phyloP scores from a whole-genome alignment of 2,797 vertebrate species.

The Percopsis omiscomaycus region DNA sequence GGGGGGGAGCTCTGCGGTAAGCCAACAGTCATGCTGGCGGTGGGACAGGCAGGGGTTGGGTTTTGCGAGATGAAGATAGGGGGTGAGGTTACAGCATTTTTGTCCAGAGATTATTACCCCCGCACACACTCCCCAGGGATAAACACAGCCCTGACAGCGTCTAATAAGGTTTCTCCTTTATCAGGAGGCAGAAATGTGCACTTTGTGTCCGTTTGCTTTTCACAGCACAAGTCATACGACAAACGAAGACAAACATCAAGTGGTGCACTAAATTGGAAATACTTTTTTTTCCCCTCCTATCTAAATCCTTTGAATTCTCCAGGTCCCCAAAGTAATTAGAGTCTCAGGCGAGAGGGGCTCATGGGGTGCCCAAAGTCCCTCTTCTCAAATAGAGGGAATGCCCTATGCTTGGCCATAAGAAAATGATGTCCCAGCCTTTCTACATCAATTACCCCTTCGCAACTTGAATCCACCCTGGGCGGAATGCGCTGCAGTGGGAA shows the following conservation, averaged over 20 bases:
- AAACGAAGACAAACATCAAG: constrained; percentile 81
- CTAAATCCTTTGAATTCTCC: constrained; percentile 84
- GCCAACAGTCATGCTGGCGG: constrained; percentile 47
- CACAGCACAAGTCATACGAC: constrained; percentile 60
- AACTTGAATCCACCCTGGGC: constrained; percentile 59
- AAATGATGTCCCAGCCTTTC: constrained; percentile 65
- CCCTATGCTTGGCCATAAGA: constrained; percentile 58
- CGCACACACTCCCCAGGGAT: constrained; percentile 55
- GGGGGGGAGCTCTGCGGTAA: not conserved
- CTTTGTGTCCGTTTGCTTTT: constrained; percentile 74
- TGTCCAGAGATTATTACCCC: constrained; percentile 79
- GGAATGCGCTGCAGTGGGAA: constrained; percentile 32
- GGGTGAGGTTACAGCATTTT: constrained; percentile 69
- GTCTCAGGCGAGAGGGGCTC: constrained; percentile 75
- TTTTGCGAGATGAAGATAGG: constrained; percentile 64
- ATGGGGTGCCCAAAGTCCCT: constrained; percentile 66
- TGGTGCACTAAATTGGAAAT: constrained; percentile 82
- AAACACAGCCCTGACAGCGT: constrained; percentile 67
- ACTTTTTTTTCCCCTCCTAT: constrained; percentile 52
- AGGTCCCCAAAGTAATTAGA: constrained; percentile 86
- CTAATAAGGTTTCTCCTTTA: constrained; percentile 82
- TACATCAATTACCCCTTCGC: constrained; percentile 62
- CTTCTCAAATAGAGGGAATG: constrained; percentile 72
- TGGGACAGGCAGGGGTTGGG: constrained; percentile 50
- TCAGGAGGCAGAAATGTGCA: constrained; percentile 75